Evolutionary conservation across 2,113 vertebrate genomes (phyloP), one percentile per base, ranked within the genome.

Genomic region (Cynocephalus volans): DNA sequence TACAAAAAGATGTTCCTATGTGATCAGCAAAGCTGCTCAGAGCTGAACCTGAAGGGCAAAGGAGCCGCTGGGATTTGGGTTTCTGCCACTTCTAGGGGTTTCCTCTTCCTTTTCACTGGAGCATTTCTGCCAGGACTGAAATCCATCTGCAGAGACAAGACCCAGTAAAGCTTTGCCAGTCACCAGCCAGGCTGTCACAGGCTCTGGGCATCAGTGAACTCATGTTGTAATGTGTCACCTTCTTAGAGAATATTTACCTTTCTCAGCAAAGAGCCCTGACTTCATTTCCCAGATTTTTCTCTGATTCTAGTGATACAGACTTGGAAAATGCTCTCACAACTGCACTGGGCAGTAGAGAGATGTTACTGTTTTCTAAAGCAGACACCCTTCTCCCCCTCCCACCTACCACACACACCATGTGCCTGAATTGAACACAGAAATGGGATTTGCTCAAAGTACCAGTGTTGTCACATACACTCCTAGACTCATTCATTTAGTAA

Each of bases 81-180:
- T 87, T 89, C n/a, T 93, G 33, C 24, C 23, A 90, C 81, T 67
- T 12, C 58, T 41, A 41, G 26, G 13, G 33, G n/a, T 62, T 92
- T 70, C 45, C 36, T 97, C 18, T 6, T 95, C 0, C 72, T 97
- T 97, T 96, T 73, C 96, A 56, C 3, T 56, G 58, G 33, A 45
- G 91, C 10, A 89, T 95, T 87, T 77, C 94, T 96, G 80, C 0
- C 36, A 72, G 73, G 64, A n/a, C 77, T 41, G 72, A 77, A 67
- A 82, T 14, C 19, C 26, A 0, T 28, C 58, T 54, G 33, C 33
- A 80, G 93, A 86, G 48, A 26, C 5, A 8, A 76, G 33, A 28
- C 77, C 82, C 0, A 24, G 79, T 0, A 2, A 80, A 23, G 65
- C 0, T 0, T n/a, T 80, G 0, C 0, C 50, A 2, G 0, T 65